phyloP scores from a whole-genome alignment of 2,797 vertebrate species.

The Sebastes minor region DNA sequence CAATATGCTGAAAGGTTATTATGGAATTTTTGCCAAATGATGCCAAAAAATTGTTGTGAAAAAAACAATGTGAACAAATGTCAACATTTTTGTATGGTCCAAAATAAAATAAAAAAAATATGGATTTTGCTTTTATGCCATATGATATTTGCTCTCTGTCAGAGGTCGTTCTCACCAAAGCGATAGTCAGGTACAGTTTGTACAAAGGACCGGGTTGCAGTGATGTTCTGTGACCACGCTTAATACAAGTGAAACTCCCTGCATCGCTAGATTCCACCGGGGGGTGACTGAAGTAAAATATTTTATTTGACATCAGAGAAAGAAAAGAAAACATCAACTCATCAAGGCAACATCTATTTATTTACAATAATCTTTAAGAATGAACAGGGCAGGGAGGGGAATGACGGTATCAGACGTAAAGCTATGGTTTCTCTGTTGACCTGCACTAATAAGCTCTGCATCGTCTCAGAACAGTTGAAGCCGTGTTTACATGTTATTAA shows the following conservation, averaged over 20 bases:
- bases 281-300: no score
- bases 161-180: neutral
- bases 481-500: no score
- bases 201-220: neutral
- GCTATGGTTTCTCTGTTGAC: accelerated
- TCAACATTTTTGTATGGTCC: neutral
- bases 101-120: neutral
- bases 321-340: neutral
- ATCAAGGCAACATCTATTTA: neutral
- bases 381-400: no score
- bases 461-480: no score
- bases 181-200: neutral
- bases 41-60: neutral
- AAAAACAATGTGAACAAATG: neutral
- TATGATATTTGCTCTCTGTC: neutral
- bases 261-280: neutral
- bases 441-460: no score
- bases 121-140: neutral
- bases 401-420: neutral
- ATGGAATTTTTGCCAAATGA: no score
- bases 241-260: no score
- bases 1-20: no score
- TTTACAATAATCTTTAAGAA: neutral
- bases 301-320: neutral
- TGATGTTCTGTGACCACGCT: no score